A percentile compares a stretch with the other conserved stretches of the same genome.
Evolutionary conservation across 2,797 vertebrate genomes (phyloP).

Genomic region (Esox masquinongy): DNA sequence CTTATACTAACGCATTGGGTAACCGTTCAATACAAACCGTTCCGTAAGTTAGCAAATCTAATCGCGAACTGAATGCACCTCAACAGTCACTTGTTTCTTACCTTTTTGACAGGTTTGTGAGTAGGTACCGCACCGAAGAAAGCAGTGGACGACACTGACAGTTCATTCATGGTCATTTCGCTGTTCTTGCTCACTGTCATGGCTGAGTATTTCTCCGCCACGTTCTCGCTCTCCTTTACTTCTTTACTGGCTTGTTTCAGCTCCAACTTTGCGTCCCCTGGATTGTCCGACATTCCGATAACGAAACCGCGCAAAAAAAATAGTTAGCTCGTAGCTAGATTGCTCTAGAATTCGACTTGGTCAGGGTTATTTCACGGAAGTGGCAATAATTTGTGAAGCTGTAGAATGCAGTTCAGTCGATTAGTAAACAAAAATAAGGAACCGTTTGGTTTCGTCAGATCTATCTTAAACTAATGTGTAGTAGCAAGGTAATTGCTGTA

Average conservation of each 20-base stretch:
- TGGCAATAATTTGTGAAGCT: not conserved
- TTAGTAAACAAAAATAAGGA: not conserved
- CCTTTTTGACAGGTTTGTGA: conserved; percentile 77
- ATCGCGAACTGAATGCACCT: not conserved
- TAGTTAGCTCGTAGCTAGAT: not conserved
- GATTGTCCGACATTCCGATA: conserved; percentile 64
- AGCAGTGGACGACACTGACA: conserved; percentile 60
- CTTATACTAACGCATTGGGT: no score
- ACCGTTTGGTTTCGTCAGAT: not conserved
- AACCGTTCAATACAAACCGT: no score
- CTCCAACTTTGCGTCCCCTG: conserved; percentile 66
- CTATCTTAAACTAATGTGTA: not conserved
- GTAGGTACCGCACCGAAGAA: conserved; percentile 72
- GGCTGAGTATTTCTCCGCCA: conserved; percentile 75
- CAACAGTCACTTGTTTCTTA: conserved; percentile 33
- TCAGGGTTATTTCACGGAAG: not conserved
- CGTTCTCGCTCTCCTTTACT: conserved; percentile 78
- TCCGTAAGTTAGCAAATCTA: no score
- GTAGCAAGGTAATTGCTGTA: not conserved
- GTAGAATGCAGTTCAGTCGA: not conserved
- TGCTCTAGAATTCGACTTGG: not conserved
- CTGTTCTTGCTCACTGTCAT: conserved; percentile 75
- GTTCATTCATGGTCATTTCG: conserved; percentile 70
- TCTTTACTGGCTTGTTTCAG: conserved; percentile 77
- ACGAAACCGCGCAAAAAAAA: not conserved